Evolutionary conservation across 2,797 vertebrate genomes (phyloP).

Genomic region (Sciaenops ocellatus): DNA sequence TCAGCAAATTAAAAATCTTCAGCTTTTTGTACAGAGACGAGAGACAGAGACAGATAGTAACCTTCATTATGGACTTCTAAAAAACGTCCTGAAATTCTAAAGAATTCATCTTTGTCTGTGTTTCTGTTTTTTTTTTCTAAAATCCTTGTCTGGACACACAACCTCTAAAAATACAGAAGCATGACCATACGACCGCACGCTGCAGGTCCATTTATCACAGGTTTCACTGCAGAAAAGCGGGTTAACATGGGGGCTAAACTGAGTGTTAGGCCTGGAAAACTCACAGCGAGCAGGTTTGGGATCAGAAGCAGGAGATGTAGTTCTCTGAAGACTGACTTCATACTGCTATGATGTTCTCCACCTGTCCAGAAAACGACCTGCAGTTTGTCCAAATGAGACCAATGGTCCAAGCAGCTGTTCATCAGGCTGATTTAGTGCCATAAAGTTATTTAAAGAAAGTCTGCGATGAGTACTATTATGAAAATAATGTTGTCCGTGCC

Average conservation of each 20-base stretch:
- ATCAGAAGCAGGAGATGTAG: conserved; percentile 5
- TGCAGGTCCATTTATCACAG: conserved; percentile 35
- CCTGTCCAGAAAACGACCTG: no score
- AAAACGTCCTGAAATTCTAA: conserved; percentile 14
- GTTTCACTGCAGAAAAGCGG: conserved; percentile 4
- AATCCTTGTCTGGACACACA: conserved; percentile 16
- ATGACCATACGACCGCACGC: not conserved
- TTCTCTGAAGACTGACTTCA: not conserved
- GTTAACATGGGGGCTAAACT: conserved; percentile 38
- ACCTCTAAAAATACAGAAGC: conserved; percentile 28
- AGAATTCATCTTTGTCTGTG: conserved; percentile 36
- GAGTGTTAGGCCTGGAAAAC: not conserved
- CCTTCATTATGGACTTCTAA: conserved; percentile 3
- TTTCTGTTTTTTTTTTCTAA: conserved; percentile 3
- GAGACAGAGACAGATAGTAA: not conserved
- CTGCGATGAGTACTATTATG: no score
- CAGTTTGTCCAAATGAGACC: not conserved
- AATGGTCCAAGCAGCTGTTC: not conserved
- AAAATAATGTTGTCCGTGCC: no score
- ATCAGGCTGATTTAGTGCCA: no score
- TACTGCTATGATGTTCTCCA: not conserved
- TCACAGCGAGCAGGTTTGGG: not conserved
- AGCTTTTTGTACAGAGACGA: not conserved
- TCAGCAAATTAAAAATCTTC: conserved; percentile 34
- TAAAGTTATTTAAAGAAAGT: not conserved